Conservation (phyloP, 1,140 invertebrate genomes). For the Plectrocnemia conspersa region DNA sequence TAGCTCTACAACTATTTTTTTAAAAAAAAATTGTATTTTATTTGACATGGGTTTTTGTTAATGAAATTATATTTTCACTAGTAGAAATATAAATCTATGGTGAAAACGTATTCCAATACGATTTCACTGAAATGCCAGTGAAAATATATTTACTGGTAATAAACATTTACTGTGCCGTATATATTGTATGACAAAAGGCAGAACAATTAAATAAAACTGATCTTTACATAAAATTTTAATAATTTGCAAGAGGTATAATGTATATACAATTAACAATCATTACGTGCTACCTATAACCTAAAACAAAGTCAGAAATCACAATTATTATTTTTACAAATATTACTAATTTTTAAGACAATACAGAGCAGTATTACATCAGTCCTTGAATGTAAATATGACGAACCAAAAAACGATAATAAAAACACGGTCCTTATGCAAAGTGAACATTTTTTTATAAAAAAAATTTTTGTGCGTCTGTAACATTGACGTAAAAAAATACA, state of each 20-base stretch:
- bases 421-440: neutral
- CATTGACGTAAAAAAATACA: neutral
- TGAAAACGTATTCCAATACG: no score
- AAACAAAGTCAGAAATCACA: constrained; percentile 6
- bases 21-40: no score
- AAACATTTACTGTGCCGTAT: no score
- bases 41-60: no score
- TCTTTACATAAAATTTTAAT: constrained; percentile 3
- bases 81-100: no score
- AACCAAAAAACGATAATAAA: neutral
- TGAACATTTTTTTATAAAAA: neutral
- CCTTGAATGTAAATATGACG: neutral
- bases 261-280: constrained; percentile 6
- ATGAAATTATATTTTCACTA: no score
- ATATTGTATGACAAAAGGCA: no score
- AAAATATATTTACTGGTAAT: no score
- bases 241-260: constrained; percentile 4
- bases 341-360: neutral
- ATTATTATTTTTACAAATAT: neutral
- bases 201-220: neutral
- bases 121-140: no score
- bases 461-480: neutral
- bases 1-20: no score
- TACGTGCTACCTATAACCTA: constrained; percentile 1
- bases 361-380: neutral